Conservation (phyloP, 2,797 vertebrate species). For the Sphaeramia orbicularis region DNA sequence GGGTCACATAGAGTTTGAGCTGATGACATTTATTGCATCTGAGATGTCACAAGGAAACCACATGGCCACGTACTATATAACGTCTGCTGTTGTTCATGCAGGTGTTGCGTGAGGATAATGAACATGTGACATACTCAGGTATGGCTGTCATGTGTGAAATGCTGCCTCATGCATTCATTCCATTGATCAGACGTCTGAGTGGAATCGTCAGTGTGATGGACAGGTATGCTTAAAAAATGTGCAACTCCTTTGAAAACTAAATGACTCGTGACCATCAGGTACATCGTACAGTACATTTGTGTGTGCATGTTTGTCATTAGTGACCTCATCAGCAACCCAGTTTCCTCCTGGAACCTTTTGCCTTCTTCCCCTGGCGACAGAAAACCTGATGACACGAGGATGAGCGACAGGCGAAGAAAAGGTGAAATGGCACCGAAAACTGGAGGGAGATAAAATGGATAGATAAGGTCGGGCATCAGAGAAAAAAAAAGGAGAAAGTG, state of each 20-base stretch:
- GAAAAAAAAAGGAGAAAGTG: constrained; percentile 64
- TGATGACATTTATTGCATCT: constrained; percentile 24
- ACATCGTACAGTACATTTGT: not conserved
- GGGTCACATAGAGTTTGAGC: constrained; percentile 32
- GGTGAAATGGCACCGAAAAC: constrained; percentile 78
- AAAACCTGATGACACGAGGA: constrained; percentile 78
- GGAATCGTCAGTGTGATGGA: constrained; percentile 21
- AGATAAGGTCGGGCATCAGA: constrained; percentile 77
- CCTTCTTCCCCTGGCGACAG: constrained; percentile 67
- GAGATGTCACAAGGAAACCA: constrained; percentile 3
- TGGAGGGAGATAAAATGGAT: constrained; percentile 78
- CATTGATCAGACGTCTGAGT: constrained; percentile 35
- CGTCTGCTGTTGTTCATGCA: constrained; percentile 5
- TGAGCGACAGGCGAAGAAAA: constrained; percentile 74
- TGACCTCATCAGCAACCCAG: constrained; percentile 51
- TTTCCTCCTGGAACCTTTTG: constrained; percentile 32
- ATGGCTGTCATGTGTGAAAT: constrained; percentile 55
- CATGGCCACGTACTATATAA: not conserved
- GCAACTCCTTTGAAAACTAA: constrained; percentile 26
- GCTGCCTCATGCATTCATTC: constrained; percentile 13
- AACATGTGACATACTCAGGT: constrained; percentile 39
- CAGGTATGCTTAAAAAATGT: constrained; percentile 39
- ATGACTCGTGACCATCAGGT: constrained; percentile 49
- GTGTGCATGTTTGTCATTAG: constrained; percentile 25
- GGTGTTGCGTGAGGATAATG: constrained; percentile 25